Evolutionary conservation across 2,113 vertebrate genomes (phyloP), one percentile per base, ranked within the genome.

Genomic region (Sapayoa aenigma): DNA sequence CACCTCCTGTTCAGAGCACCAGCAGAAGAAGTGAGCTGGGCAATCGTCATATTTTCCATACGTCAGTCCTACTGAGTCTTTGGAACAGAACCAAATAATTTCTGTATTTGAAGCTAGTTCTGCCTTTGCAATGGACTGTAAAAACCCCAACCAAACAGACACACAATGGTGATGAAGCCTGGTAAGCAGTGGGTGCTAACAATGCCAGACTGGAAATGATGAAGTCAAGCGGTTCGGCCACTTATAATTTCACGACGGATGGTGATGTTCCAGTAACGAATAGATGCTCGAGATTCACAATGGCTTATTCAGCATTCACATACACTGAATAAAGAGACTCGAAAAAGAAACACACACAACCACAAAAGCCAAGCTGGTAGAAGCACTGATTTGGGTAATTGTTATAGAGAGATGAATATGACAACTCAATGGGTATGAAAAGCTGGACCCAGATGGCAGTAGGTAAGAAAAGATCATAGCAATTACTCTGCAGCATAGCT

Each of bases 301-400:
- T 96, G 95, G 96, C 96, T 97, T 97, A 91, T 92, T 95, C 93
- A 42, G 95, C 97, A 97, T 96, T 95, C 95, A 95, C 63, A 82
- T 80, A 95, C 84, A 91, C 92, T 90, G 95, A 97, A 97, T 97
- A 97, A 96, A 96, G 92, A 98, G 97, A 98, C 95, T 97, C 59
- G 30, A 82, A 87, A 98, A 97, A 97, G 96, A 97, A 95, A 97
- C 95, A 98, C 96, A 98, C 93, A 96, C 78, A 97, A 97, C 96
- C 97, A 98, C 97, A 97, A 91, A 84, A 97, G 98, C 97, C 97
- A 98, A 98, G 97, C 97, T 27, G 90, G 95, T 90, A 96, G 96
- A 97, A 95, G 97, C 95, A 92, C 91, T 97, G 52, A 67, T 87
- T 95, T 35, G 58, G 90, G 96, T 89, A 90, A 69, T 67, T 95